Evolutionary conservation across 2,113 vertebrate species (phyloP), one percentile per base, ranked within the genome.

Genomic region (Riparia riparia): DNA sequence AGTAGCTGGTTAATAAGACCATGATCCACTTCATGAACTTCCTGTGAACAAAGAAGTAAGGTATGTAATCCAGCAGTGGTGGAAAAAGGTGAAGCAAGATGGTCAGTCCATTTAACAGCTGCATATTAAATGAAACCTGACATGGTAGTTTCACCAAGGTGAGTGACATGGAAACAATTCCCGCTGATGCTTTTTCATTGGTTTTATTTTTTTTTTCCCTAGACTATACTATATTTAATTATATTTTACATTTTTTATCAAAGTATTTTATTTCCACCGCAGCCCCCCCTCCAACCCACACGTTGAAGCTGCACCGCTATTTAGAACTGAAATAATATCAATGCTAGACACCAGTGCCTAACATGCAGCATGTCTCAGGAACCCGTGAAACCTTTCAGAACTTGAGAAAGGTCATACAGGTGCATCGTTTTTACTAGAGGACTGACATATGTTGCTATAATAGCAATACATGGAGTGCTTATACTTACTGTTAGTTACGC

Each of bases 1-100:
- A 95, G 91, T 14, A 97, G 82, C 24, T 97, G 95, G 31, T 78
- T 61, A 65, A 89, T 65, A 91, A 97, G 76, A 87, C 92, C 97
- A 95, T 96, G 84, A 89, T 97, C 93, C 71, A 95, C 95, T 97
- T 98, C 96, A 22, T 93, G 93, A 93, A 96, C 90, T 89, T 86
- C 97, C 98, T 98, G 91, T 72, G 90, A 97, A 97, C 29, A 96
- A 95, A 83, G 70, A 45, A 84, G 51, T 41, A 70, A 94, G 37
- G 81, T 63, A 90, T 87, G 81, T 41, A 58, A 89, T 64, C 74
- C 56, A 78, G 21, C n/a, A 92, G 29, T 1, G 1, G 25, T 68
- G 29, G 54, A 91, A 78, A 94, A 90, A 85, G 32, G 65, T 64
- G 44, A 91, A 96, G 42, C n/a, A 95, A 93, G 9, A 76, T 12